Conservation (phyloP, 2,888 invertebrate species). For the Mechanitis messenoides region DNA sequence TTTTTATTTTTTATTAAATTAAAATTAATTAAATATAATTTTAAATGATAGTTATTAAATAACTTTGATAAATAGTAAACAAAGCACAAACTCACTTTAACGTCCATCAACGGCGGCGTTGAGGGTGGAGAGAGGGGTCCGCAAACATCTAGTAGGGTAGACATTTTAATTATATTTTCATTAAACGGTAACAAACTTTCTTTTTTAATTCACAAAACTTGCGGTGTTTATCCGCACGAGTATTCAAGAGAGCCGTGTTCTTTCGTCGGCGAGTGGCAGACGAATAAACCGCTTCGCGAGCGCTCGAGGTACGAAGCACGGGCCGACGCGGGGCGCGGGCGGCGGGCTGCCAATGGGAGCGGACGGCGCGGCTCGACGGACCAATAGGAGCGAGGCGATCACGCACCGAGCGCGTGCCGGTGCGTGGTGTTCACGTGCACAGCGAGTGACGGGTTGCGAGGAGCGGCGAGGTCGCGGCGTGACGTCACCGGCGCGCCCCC, state of each 20-base stretch:
- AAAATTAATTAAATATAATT: too few relatives aligned
- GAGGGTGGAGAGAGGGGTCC: conserved; percentile 82
- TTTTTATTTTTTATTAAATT: conserved; percentile 26
- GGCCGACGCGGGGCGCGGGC: conserved; percentile 64
- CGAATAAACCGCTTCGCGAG: conserved; percentile 70
- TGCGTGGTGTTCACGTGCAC: conserved; percentile 91
- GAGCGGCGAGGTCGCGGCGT: conserved; percentile 72
- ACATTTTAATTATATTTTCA: conserved; percentile 60
- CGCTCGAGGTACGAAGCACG: conserved; percentile 70
- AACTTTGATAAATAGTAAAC: conserved; percentile 9
- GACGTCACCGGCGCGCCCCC: conserved; percentile 78
- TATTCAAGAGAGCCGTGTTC: conserved; percentile 60
- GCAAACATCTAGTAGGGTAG: conserved; percentile 67
- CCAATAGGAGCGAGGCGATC: conserved; percentile 80
- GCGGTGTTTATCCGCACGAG: conserved; percentile 48
- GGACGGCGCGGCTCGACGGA: conserved; percentile 82
- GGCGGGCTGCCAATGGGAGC: conserved; percentile 76
- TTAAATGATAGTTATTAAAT: too few relatives aligned
- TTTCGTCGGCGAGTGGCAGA: conserved; percentile 62
- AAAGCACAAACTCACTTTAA: conserved; percentile 66
- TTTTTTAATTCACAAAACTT: conserved; percentile 71
- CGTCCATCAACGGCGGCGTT: conserved; percentile 81
- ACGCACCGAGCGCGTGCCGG: conserved; percentile 86
- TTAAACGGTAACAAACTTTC: conserved; percentile 61
- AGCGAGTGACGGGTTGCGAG: conserved; percentile 79